phyloP scores from a whole-genome alignment of 2,888 invertebrate species.

The Oegoconia quadripuncta region DNA sequence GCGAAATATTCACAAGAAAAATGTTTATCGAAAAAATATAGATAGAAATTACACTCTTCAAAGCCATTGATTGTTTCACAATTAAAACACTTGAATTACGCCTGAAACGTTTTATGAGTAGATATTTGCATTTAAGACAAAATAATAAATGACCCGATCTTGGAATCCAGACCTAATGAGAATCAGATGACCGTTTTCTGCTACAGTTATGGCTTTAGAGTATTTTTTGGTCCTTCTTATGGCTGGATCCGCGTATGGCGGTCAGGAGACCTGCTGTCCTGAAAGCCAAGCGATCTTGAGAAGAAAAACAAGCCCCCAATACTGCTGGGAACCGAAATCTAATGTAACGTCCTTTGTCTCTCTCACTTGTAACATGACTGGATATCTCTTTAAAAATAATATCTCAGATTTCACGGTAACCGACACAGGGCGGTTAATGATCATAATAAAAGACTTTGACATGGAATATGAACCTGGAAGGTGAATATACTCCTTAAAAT shows the following conservation, averaged over 20 bases:
- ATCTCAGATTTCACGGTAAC: conserved; percentile 8
- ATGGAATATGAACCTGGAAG: conserved; percentile 15
- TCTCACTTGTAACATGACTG: conserved; percentile 21
- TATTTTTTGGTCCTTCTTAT: conserved; percentile 7
- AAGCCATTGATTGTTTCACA: too few species aligned
- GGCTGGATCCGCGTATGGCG: conserved; percentile 8
- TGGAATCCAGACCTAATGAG: too few species aligned
- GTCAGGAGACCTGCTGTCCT: conserved; percentile 28
- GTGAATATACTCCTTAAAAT: conserved; percentile 25
- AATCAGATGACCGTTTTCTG: too few species aligned
- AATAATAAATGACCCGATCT: too few species aligned
- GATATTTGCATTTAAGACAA: too few species aligned
- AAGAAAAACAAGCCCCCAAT: conserved; percentile 10
- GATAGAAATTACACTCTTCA: too few species aligned
- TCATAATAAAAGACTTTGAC: conserved; percentile 14
- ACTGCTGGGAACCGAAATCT: conserved; percentile 35
- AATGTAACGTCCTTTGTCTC: conserved; percentile 24
- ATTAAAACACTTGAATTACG: too few species aligned
- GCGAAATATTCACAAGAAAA: too few species aligned
- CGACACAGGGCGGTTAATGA: conserved; percentile 20
- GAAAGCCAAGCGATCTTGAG: conserved; percentile 20
- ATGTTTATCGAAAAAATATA: too few species aligned
- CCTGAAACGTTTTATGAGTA: too few species aligned
- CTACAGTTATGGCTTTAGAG: too few species aligned
- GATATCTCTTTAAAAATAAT: too few species aligned